Conservation (phyloP, 2,888 invertebrate species). For the Zaprionus bogoriensis region DNA sequence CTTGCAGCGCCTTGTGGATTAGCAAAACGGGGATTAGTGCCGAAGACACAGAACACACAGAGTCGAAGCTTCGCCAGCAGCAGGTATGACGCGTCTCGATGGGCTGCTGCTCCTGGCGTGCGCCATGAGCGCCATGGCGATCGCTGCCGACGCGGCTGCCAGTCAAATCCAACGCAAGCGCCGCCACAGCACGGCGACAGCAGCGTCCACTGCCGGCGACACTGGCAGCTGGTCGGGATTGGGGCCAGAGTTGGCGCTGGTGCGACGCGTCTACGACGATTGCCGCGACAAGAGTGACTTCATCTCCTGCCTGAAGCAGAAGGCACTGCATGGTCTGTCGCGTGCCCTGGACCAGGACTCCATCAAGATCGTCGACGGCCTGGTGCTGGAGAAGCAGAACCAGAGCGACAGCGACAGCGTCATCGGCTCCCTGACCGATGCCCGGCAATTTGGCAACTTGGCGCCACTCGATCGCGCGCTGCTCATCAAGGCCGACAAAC, state of each 20-base stretch:
- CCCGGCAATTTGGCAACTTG: conserved; percentile 85
- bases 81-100: conserved; percentile 61
- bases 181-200: conserved; percentile 41
- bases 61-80: conserved; percentile 12
- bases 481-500: conserved; percentile 84
- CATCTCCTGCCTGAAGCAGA: conserved; percentile 86
- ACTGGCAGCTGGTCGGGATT: conserved; percentile 22
- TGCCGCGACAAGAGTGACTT: conserved; percentile 86
- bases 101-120: conserved; percentile 67
- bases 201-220: background rate
- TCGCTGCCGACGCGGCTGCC: conserved; percentile 31
- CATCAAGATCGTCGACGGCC: conserved; percentile 86
- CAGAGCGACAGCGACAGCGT: conserved; percentile 83
- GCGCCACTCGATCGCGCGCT: conserved; percentile 84
- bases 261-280: conserved; percentile 86
- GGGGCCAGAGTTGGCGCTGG: conserved; percentile 85
- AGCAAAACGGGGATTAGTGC: conserved; percentile 8
- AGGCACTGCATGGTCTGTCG: conserved; percentile 85
- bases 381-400: conserved; percentile 85
- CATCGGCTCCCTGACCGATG: conserved; percentile 83
- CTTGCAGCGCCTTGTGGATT: conserved; percentile 20
- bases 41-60: background rate
- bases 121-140: conserved; percentile 28
- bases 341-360: conserved; percentile 86
- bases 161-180: conserved; percentile 54